Conservation (phyloP, 2,113 vertebrate species). For the Burhinus oedicnemus region DNA sequence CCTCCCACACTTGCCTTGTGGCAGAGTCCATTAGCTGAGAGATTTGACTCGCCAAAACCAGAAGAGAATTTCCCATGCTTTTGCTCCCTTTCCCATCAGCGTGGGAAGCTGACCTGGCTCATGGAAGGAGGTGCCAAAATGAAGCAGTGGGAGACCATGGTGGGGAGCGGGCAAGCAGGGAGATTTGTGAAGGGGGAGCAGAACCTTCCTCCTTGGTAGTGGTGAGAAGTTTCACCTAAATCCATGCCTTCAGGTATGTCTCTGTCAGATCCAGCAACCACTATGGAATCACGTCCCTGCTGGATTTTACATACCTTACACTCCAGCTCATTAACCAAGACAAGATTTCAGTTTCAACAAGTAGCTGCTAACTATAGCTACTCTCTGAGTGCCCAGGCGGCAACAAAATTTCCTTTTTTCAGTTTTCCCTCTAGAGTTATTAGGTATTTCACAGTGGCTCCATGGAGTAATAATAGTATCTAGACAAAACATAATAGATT, state of each 20-base stretch:
- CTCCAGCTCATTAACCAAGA: not conserved
- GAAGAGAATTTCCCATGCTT: not conserved
- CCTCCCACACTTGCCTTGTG: not conserved
- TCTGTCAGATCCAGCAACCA: not conserved
- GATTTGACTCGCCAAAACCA: not conserved
- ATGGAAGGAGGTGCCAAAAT: not conserved
- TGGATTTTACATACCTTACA: not conserved
- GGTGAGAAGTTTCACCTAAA: not conserved
- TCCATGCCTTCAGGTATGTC: not conserved
- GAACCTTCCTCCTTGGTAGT: not conserved
- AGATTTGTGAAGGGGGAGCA: not conserved
- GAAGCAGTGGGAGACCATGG: accelerated
- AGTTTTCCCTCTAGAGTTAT: not conserved
- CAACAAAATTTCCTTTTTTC: not conserved
- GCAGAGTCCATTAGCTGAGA: not conserved
- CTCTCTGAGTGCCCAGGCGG: not conserved
- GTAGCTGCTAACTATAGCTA: not conserved
- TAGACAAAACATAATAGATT: not conserved
- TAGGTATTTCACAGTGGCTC: not conserved
- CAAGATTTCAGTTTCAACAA: not conserved
- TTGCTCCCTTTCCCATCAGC: not conserved
- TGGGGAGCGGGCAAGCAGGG: not conserved
- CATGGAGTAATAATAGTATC: not conserved
- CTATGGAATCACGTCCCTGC: not conserved
- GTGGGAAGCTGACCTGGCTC: not conserved